phyloP scores from a whole-genome alignment of 2,797 vertebrate genomes.

The Poeciliopsis paucimaculata region DNA sequence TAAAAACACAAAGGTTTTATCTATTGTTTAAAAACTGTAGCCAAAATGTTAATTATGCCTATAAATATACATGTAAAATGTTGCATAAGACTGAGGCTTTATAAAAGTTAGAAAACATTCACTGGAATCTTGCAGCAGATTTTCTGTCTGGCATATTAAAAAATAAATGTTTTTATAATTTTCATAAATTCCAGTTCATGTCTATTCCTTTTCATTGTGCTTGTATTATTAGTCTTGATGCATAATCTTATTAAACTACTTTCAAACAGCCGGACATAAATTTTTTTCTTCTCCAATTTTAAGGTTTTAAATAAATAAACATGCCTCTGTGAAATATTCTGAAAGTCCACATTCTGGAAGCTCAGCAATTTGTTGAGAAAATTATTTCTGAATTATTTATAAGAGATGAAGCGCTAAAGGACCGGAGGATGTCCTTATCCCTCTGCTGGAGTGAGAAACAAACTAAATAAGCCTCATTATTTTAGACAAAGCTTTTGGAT shows the following conservation, averaged over 20 bases:
- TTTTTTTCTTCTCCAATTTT: neutral
- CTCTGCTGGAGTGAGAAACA: neutral
- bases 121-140: neutral
- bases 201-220: neutral
- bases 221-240: neutral
- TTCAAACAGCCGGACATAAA: neutral
- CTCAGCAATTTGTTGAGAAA: neutral
- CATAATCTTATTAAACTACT: neutral
- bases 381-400: constrained; percentile 5
- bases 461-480: constrained; percentile 2
- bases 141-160: neutral
- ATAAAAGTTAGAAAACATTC: neutral
- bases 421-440: neutral
- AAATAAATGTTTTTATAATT: neutral
- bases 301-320: neutral
- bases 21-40: neutral
- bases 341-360: neutral
- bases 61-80: neutral
- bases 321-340: neutral
- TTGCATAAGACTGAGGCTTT: neutral
- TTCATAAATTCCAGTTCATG: neutral
- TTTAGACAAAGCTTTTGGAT: neutral
- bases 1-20: neutral
- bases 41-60: neutral
- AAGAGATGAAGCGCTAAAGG: neutral